Base-by-base conservation (phyloP, 2,113 vertebrate genomes). In the Okapia johnstoni region DNA sequence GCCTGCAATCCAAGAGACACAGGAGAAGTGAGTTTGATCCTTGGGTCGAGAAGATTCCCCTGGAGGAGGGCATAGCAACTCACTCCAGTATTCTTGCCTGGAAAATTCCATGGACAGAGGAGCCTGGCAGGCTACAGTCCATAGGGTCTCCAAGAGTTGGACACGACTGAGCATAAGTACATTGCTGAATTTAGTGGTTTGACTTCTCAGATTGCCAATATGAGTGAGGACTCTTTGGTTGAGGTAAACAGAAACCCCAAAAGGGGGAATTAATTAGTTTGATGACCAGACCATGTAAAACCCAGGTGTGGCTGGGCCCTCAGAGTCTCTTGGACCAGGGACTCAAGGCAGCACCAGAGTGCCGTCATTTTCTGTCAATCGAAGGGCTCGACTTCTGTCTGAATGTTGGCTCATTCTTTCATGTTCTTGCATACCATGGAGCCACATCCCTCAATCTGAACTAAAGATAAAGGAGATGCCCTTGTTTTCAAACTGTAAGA, bases 401-500 rank as follows among this genome's bases (percentile, higher is more conserved):
- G 40, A 55, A 50, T 10, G 46, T 13, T 81, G 73, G 36, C 50
- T 33, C 25, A 1, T 52, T 70, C 63, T 26, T 43, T 28, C 55
- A 33, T 48, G 28, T 40, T 66, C 80, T 86, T 63, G 48, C 26
- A 21, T 10, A 40, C 36, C n/a, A n/a, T 1, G 14, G 48, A 70
- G 46, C 43, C 54, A 43, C 19, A 43, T 55, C 21, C 55, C 84
- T 86, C 26, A 66, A 16, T 88, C 52, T 73, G 58, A 96, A 89
- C 8, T 46, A 40, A 54, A 89, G 28, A 70, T 46, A 58, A 83
- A 80, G 14, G 61, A 86, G 40, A 48, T 63, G 60, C 10, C 66
- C 61, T 84, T 92, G 60, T 80, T 73, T 52, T 84, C 54, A 92
- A 5, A 61, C 21, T 90, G 17, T 50, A 79, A 89, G 61, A 36